These are phyloP conservation scores for Phataginus tricuspis DNA, from an alignment of 2,797 vertebrate species.

Conservation along the genomic window DNA sequence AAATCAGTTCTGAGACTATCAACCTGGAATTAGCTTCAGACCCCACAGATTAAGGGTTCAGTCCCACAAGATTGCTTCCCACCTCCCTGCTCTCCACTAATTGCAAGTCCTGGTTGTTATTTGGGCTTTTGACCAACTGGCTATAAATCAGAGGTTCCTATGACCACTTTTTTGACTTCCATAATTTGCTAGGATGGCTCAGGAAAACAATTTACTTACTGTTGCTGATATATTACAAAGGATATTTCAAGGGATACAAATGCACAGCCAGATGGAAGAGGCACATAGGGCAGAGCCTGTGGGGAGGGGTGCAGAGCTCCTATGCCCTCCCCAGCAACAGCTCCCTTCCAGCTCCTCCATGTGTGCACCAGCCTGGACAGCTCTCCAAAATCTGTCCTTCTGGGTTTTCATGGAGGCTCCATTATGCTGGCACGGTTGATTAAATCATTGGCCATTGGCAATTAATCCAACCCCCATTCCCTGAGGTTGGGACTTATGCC, in stretches of 20 bases:
- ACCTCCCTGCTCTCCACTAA: too few relatives aligned
- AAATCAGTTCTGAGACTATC: not conserved
- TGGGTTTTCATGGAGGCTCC: not conserved
- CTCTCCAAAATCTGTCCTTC: not conserved
- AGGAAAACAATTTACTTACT: not conserved
- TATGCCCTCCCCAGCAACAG: not conserved
- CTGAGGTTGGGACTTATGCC: not conserved
- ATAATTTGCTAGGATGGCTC: not conserved
- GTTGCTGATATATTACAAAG: not conserved
- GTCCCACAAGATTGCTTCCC: not conserved
- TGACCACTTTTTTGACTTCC: not conserved
- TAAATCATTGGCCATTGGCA: not conserved
- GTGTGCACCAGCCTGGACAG: not conserved
- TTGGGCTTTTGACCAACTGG: not conserved
- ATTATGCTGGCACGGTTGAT: not conserved
- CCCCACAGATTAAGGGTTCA: not conserved
- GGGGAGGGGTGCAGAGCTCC: not conserved
- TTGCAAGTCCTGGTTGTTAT: not conserved
- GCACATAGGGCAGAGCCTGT: not conserved
- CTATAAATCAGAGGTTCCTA: not conserved
- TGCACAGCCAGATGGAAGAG: not conserved
- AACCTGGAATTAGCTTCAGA: not conserved
- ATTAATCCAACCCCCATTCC: not conserved
- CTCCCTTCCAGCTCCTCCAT: not conserved
- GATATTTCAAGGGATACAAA: not conserved